Base-by-base conservation (phyloP, 2,797 vertebrate genomes). In the Catamblyrhynchus diadema region DNA sequence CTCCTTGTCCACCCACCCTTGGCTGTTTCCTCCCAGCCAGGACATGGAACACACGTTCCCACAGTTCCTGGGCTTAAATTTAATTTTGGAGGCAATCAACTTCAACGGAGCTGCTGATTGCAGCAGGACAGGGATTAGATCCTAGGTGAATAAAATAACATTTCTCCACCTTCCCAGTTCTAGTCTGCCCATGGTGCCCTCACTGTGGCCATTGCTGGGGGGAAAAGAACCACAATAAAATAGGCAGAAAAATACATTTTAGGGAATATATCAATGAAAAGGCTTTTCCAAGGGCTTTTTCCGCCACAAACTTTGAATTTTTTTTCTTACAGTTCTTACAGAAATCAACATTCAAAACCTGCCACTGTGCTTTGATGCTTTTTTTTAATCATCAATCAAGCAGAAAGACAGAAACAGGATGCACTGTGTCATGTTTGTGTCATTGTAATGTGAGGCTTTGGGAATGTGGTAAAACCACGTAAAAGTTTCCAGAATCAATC, bases 71-170 rank as follows among this genome's bases (percentile, higher is more conserved):
- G 85, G 85, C 47, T 94, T 83, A 72, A 93, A 95, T 96, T 85
- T 71, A 78, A 94, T 95, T 94, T 90, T 81, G 90, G 91, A 93
- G 72, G 72, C 82, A 93, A 95, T 95, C 87, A 77, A 1, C 60
- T 91, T 94, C 71, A 86, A 18, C 72, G 72, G 61, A 94, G 85
- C 35, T 96, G 96, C 93, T 94, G 92, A 95, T 81, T 62, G 82
- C 88, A 93, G 92, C 92, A 94, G 83, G 82, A 88, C 54, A 51
- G 93, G 84, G 70, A 94, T 93, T 95, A 91, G 57, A 32, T 83
- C 42, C 69, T 74, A 0, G 71, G 69, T 48, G 65, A 91, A n/a
- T 65, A 17, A 93, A 94, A 88, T 48, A 81, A 44, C 69, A 65
- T 41, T 53, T 69, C 47, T 67, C 24, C 39, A 60, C 70, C 37